Base-by-base conservation (phyloP, 2,888 invertebrate genomes). In the Macrophya alboannulata region DNA sequence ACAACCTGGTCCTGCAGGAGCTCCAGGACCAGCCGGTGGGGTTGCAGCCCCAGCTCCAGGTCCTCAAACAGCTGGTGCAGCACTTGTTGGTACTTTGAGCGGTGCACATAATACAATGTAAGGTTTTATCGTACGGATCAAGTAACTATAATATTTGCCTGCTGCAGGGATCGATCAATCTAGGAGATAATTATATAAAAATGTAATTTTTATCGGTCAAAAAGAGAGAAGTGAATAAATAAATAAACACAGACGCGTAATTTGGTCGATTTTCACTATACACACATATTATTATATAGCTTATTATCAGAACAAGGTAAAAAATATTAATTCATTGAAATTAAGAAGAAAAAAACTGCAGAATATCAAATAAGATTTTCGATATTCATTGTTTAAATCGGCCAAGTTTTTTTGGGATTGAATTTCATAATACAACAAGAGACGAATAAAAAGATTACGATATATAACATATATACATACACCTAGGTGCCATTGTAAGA, bases 41-140 rank as follows among this genome's bases (percentile, higher is more conserved):
- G 68, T 48, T n/a, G 68, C n/a, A 68, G 89, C 89, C 65, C 89
- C 89, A 17, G 87, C 88, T 17, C 84, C 87, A 4, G 89, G 86
- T 31, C 87, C 86, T 25, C 86, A 88, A 48, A 86, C 87, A 4
- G 87, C 88, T 8, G 87, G 86, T n/a, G 88, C 87, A 40, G 86
- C 86, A 85, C 25, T 88, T 43, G 85, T 86, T 82, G 79, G 88
- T 74, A 65, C 88, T 65, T 5, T 85, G 79, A 87, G 86, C 81
- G 62, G 86, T 31, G 74, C 86, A n/a, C 87, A 76, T 86, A 87
- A 86, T 71, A 84, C 87, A 71, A 87, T 88, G 86, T 88, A 88
- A 88, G 76, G 45, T 59, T 74, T 31, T 21, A 37, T 31, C 59
- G 45, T 25, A 21, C 31, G 21, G 37, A 43, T 74, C n/a, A 17